Base-by-base conservation (phyloP, 1,140 invertebrate genomes). In the Drosophila varians region DNA sequence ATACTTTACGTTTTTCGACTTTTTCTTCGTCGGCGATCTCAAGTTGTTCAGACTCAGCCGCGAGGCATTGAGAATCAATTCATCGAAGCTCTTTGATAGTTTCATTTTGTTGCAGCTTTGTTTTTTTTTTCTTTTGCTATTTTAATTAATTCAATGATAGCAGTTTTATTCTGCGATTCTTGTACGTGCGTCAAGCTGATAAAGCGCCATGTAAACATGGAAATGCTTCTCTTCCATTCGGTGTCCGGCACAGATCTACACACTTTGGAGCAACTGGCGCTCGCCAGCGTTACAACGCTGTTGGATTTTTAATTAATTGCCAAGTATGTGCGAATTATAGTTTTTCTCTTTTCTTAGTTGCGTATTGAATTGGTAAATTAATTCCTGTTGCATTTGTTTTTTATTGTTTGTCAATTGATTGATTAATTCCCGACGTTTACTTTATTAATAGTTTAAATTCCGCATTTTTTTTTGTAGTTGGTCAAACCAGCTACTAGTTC, bases 51-150 rank as follows among this genome's bases (percentile, higher is more conserved):
- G 64, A 53, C 70, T 91, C 38, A 91, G 65, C 26, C 90, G 90
- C 74, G 90, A 90, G 18, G 90, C 90, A 57, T 64, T 91, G 14
- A 91, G 48, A 34, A 91, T 90, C 64, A 91, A 53, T 47, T 91
- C 90, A 47, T 91, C 90, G 3, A 91, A 89, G 70, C 90, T 91
- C 72, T 91, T 91, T 31, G 90, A 90, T 46, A 91, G 52, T 78
- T 91, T 91, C 90, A 91, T 91, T 62, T 76, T 89, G 62, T 42
- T 11, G 2, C 25, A 16, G 54, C n/a, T n/a, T 14, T n/a, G 36
- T 26, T 16, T 36, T 40, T 3, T 6, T 42, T 42, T 4, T 1
- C 9, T 5, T 14, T 38, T 16, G n/a, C 5, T 38, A 6, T 38
- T 11, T 38, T 53, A 40, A 42, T 51, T 62, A 31, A 14, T 52